Base-by-base conservation (phyloP, 2,113 vertebrate genomes). In the Atherinomorus stipes region DNA sequence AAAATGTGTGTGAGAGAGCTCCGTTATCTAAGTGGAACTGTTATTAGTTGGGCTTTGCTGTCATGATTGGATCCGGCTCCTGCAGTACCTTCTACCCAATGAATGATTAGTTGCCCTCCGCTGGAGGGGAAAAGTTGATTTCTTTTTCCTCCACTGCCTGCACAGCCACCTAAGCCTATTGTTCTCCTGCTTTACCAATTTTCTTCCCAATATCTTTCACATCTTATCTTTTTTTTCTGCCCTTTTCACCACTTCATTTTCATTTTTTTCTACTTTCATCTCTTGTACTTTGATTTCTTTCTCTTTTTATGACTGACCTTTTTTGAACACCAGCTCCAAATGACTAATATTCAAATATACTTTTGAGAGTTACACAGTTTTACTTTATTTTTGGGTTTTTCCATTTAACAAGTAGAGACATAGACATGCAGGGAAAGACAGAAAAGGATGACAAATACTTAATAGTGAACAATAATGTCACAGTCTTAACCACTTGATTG, bases 51-150 rank as follows among this genome's bases (percentile, higher is more conserved):
- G 87, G 82, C 78, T 86, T 69, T 73, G 69, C 73, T 45, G 62
- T 74, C 61, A 73, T 85, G 89, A 84, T 90, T 87, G 85, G 78
- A 88, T 78, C 57, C 66, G 34, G 75, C 81, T 87, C 72, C 78
- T 58, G 85, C 84, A 59, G 73, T 81, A 88, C 81, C 84, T 81
- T 76, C 83, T 85, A 81, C 74, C 76, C 83, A 89, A 81, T 83
- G 76, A 91, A 90, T 87, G 88, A 92, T 92, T 92, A 88, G 87
- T 92, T 87, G 85, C 87, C 83, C 88, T 90, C 78, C 78, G 88
- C 88, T 89, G 88, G 88, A 91, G 86, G 88, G 86, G 87, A 88
- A 88, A 90, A 89, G 86, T 89, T 91, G 89, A 91, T 91, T 91
- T 91, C 64, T 91, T 88, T 90, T 90, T 81, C 76, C 85, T 86